Percentiles rank a stretch among this genome's conserved stretches.
These are phyloP conservation scores for Aphrocallistes beatrix DNA, from an alignment of 37 sponge, comb jelly and placozoan genomes.

Conservation along the genomic window DNA sequence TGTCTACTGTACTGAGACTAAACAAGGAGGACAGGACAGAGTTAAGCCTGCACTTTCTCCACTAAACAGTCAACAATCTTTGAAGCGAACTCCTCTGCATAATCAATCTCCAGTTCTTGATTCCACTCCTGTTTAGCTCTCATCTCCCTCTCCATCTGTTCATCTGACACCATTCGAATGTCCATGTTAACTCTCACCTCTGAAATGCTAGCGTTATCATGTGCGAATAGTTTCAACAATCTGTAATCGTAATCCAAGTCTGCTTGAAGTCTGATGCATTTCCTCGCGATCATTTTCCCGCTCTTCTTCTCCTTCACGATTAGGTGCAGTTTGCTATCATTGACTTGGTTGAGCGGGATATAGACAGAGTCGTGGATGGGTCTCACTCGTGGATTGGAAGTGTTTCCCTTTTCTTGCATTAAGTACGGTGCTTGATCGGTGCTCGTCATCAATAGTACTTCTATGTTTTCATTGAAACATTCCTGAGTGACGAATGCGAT, in stretches of 20 bases:
- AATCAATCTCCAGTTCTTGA: background rate
- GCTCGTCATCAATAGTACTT: background rate
- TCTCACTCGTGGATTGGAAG: background rate
- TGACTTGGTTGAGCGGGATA: background rate
- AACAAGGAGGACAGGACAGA: no score
- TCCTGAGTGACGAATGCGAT: background rate
- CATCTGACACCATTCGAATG: background rate
- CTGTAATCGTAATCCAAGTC: background rate
- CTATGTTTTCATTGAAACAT: background rate
- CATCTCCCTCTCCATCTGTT: background rate
- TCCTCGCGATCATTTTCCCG: background rate
- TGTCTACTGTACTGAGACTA: no score
- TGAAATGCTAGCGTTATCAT: background rate
- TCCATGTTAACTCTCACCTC: slow-evolving; percentile 13
- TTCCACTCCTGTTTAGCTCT: background rate
- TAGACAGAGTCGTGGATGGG: background rate
- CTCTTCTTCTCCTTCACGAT: background rate
- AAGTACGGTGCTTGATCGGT: background rate
- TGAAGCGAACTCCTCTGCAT: background rate
- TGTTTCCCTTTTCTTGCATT: background rate
- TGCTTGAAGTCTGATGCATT: background rate
- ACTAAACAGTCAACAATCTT: slow-evolving; percentile 10
- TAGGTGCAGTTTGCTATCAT: background rate
- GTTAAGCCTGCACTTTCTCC: background rate
- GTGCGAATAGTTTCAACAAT: slow-evolving; percentile 14